These are phyloP conservation scores for Zygaena filipendulae DNA, from an alignment of 2,888 invertebrate genomes.

Conservation along the genomic window DNA sequence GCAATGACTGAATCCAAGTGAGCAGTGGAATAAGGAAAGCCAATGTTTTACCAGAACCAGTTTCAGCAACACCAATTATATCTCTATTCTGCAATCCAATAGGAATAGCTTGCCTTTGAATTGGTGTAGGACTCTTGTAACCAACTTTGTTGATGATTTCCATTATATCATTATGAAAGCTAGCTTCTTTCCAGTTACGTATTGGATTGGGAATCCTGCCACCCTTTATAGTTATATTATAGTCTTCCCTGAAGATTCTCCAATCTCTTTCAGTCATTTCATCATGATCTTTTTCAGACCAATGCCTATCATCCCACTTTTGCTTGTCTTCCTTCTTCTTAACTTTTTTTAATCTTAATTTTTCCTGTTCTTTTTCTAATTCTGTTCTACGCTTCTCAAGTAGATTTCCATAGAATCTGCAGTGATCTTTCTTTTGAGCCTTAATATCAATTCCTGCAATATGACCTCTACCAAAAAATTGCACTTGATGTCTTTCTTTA, in stretches of 20 bases:
- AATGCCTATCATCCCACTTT: slow-evolving; percentile 98
- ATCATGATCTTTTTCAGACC: slow-evolving; percentile 93
- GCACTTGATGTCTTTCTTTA: slow-evolving; percentile 96
- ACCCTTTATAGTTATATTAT: slow-evolving; percentile 97
- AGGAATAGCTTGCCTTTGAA: slow-evolving; percentile 99
- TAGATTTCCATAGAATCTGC: slow-evolving; percentile 96
- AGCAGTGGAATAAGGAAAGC: slow-evolving; percentile 97
- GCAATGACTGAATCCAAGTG: slow-evolving; percentile 97
- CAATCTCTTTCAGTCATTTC: slow-evolving; percentile 99
- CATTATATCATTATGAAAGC: slow-evolving; percentile 88
- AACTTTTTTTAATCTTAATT: slow-evolving; percentile 90
- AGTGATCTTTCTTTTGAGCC: slow-evolving; percentile 93
- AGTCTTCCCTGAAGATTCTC: slow-evolving; percentile 99
- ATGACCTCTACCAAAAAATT: slow-evolving; percentile 98
- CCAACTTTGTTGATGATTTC: slow-evolving; percentile 96
- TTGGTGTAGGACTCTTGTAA: slow-evolving; percentile 98
- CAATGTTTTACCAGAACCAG: slow-evolving; percentile 98
- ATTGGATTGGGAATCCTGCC: slow-evolving; percentile 97
- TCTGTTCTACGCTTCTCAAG: slow-evolving; percentile 95
- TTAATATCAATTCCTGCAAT: slow-evolving; percentile 99
- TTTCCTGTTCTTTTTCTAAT: slow-evolving; percentile 96
- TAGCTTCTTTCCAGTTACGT: slow-evolving; percentile 94
- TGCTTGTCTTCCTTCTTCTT: slow-evolving; percentile 97
- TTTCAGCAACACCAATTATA: slow-evolving; percentile 99
- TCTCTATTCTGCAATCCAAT: slow-evolving; percentile 95